Conservation (phyloP, 2,888 invertebrate genomes). For the Rotaria magnacalcarata region DNA sequence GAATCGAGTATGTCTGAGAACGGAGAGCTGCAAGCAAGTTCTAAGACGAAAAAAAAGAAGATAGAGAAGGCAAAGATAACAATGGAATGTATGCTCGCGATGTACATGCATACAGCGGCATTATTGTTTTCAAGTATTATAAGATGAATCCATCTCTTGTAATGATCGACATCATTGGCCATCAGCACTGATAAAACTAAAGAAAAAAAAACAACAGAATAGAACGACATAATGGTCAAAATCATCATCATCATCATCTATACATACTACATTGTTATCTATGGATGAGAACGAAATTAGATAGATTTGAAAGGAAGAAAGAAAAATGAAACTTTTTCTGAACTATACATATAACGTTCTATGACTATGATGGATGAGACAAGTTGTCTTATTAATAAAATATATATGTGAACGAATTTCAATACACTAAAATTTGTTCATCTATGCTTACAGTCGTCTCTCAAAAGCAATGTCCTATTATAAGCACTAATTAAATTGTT, state of each 20-base stretch:
- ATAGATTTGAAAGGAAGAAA: not conserved
- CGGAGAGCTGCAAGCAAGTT: not conserved
- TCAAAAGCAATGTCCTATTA: too few relatives aligned
- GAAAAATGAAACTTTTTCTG: too few relatives aligned
- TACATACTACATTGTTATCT: not conserved
- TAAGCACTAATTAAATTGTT: too few relatives aligned
- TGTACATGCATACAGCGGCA: not conserved
- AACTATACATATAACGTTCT: too few relatives aligned
- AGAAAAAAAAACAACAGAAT: not conserved
- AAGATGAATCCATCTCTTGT: not conserved
- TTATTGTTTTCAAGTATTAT: not conserved
- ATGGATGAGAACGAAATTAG: not conserved
- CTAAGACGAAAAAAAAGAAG: not conserved
- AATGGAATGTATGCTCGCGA: not conserved
- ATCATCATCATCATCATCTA: not conserved
- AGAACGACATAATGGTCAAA: not conserved
- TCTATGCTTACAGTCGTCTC: too few relatives aligned
- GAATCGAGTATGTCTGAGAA: slow-evolving; percentile 11
- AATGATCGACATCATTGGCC: not conserved
- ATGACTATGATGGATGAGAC: too few relatives aligned
- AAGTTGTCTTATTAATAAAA: too few relatives aligned
- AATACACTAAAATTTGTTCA: too few relatives aligned
- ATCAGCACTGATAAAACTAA: not conserved
- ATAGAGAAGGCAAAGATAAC: not conserved
- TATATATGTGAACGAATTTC: too few relatives aligned